Evolutionary conservation across 2,888 invertebrate genomes (phyloP).

Genomic region (Congeria kusceri): DNA sequence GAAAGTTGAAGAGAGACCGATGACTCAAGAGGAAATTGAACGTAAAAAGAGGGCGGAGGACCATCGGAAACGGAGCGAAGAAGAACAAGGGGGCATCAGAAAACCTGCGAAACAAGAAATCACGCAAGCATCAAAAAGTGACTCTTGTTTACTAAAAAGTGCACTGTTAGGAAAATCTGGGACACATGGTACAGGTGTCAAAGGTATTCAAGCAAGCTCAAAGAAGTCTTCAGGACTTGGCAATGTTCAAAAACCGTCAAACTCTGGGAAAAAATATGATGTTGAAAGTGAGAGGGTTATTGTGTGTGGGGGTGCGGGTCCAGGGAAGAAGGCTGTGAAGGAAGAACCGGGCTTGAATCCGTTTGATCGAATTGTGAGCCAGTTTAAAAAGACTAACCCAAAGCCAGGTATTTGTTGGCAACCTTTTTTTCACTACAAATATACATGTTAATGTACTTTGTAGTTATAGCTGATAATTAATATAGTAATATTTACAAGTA

Average conservation of each 20-base stretch:
- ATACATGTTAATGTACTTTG: not conserved
- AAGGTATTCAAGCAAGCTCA: conserved; percentile 3
- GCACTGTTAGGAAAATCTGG: conserved; percentile 35
- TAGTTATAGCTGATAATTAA: not conserved
- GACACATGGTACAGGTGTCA: not conserved
- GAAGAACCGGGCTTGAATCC: conserved; percentile 57
- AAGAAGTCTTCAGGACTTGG: not conserved
- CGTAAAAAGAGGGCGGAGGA: conserved; percentile 59
- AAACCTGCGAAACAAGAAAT: not conserved
- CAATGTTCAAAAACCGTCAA: conserved; percentile 15
- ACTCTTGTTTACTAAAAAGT: conserved; percentile 44
- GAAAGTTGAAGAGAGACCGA: conserved; percentile 65
- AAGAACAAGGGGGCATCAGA: conserved; percentile 22
- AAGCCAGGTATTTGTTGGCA: conserved; percentile 59
- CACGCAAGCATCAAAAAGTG: conserved; percentile 34
- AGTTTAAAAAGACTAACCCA: conserved; percentile 73
- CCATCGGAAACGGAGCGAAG: conserved; percentile 35
- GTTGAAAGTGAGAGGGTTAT: conserved; percentile 69
- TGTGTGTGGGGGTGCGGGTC: conserved; percentile 64
- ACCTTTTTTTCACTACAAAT: not conserved
- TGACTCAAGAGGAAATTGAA: conserved; percentile 78
- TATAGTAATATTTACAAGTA: too few species aligned
- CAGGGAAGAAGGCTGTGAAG: conserved; percentile 29
- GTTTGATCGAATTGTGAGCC: conserved; percentile 74
- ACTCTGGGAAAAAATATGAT: conserved; percentile 54